Base-by-base conservation (phyloP, 2,797 vertebrate genomes). In the Acipenser oxyrinchus region DNA sequence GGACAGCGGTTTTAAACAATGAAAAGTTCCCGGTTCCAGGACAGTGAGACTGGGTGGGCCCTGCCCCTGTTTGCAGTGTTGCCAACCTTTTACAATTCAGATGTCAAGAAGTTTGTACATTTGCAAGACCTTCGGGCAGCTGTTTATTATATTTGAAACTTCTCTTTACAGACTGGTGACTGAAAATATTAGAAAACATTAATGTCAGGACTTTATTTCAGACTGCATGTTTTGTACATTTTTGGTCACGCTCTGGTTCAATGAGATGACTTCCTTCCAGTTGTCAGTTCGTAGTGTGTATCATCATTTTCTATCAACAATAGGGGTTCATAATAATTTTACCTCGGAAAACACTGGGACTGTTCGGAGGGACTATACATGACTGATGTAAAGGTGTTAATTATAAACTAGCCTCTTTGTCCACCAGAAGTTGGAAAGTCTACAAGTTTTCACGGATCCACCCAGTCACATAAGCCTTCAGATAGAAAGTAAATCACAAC, bases 241-340 rank as follows among this genome's bases (percentile, higher is more conserved):
- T 37, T 37, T 37, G 23, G 23, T 37, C 23, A 37, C 23, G 68
- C 51, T 3, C 6, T 64, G 69, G 62, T 72, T 59, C 52, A 70
- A 71, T 65, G 69, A 48, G 51, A 77, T 74, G 70, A 73, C 76
- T 85, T 88, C 85, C 84, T 80, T 77, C 61, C 74, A 71, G 69
- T 78, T 82, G 79, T 81, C 86, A 72, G 74, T 72, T 70, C 48
- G 23, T 57, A 63, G 58, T 79, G 75, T 77, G 76, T 72, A 64
- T 63, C 15, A 18, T 18, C 15, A 18, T 18, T 18, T 18, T 18
- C 15, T 18, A 18, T 18, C 15, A 18, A 18, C 71, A 75, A 81
- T 83, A 84, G 80, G 81, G 81, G 79, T 78, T 82, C 79, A 81
- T 83, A 77, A 75, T 74, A 86, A 83, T 86, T 83, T 74, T 71